Percentiles rank a stretch among this genome's conserved stretches.
Evolutionary conservation across 2,888 invertebrate genomes (phyloP).

Genomic region (Cheilosia variabilis): DNA sequence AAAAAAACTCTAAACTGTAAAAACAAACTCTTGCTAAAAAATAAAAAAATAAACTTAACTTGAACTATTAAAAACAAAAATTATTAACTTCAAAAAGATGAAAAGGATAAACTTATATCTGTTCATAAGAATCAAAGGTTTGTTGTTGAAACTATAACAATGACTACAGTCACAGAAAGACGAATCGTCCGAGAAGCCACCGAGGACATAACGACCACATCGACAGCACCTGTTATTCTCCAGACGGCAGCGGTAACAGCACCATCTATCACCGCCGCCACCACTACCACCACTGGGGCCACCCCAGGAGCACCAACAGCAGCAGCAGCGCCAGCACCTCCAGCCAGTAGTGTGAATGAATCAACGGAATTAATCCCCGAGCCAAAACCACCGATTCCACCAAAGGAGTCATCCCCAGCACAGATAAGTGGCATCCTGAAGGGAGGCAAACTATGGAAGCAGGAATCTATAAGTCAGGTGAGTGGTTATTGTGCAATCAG

Average conservation of each 20-base stretch:
- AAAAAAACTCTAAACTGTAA: conserved; percentile 76
- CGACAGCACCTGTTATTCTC: conserved; percentile 56
- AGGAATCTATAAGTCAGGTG: conserved; percentile 85
- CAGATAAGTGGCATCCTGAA: conserved; percentile 90
- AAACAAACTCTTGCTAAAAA: conserved; percentile 52
- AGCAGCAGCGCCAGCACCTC: conserved; percentile 36
- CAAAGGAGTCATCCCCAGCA: conserved; percentile 85
- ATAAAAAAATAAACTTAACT: conserved; percentile 73
- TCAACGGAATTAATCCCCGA: conserved; percentile 77
- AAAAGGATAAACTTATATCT: conserved; percentile 77
- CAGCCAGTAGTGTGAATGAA: conserved; percentile 51
- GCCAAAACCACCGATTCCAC: conserved; percentile 81
- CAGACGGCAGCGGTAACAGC: conserved; percentile 63
- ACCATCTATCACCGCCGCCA: conserved; percentile 41
- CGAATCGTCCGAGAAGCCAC: conserved; percentile 84
- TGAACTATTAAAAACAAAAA: conserved; percentile 74
- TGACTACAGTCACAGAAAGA: conserved; percentile 88
- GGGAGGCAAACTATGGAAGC: conserved; percentile 91
- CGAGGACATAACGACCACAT: conserved; percentile 79
- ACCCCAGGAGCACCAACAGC: conserved; percentile 36
- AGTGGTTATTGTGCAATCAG: conserved; percentile 73
- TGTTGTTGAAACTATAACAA: conserved; percentile 88
- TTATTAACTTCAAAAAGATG: conserved; percentile 72
- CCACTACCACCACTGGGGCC: conserved; percentile 16
- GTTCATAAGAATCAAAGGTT: conserved; percentile 82